Conservation (phyloP, 2,113 vertebrate species). For the Psilopsiagon aurifrons region DNA sequence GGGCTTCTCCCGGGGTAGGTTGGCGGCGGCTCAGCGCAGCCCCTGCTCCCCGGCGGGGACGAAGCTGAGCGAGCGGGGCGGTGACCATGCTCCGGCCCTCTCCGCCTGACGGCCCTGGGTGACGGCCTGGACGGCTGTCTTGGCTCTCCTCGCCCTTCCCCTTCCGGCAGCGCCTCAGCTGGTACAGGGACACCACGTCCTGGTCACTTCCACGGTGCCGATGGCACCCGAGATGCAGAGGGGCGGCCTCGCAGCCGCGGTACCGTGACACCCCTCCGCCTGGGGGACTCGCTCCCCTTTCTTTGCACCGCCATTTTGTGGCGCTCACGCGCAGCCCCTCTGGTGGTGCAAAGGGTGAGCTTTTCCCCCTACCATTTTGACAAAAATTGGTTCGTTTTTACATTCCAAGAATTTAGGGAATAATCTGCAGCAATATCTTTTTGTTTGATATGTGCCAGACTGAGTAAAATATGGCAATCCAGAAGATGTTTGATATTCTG, state of each 20-base stretch:
- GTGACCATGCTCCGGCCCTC: accelerated
- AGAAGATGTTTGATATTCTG: background rate
- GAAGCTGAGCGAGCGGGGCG: background rate
- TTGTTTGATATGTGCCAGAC: background rate
- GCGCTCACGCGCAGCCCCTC: accelerated
- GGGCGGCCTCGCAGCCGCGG: accelerated
- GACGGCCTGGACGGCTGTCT: background rate
- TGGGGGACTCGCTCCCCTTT: accelerated
- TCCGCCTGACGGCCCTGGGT: accelerated
- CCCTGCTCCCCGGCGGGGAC: background rate
- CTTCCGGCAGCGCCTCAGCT: background rate
- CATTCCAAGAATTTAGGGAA: background rate
- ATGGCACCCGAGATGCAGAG: accelerated
- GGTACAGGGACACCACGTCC: background rate
- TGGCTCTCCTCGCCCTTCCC: background rate
- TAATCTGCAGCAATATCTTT: background rate
- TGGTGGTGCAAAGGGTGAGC: accelerated
- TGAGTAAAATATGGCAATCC: background rate
- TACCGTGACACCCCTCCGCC: accelerated
- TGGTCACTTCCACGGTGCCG: background rate
- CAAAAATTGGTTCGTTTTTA: background rate
- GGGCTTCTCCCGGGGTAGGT: background rate
- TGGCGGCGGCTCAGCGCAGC: no score
- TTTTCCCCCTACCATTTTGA: accelerated
- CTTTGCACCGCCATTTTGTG: slow-evolving; percentile 4